Base-by-base conservation (phyloP, 2,797 vertebrate species). In the Pangasius djambal region DNA sequence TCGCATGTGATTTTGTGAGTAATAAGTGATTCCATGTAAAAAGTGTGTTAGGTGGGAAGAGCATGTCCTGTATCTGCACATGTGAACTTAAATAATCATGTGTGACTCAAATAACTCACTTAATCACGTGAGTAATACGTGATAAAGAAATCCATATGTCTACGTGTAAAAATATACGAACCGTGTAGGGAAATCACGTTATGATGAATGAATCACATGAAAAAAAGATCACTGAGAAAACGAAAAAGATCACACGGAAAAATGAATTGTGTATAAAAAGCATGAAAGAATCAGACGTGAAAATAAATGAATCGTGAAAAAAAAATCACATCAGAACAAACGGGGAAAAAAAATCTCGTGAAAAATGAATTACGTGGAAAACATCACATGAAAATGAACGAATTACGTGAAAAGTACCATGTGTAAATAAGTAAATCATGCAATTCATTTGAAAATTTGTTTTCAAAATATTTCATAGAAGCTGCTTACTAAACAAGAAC, bases 401-500 rank as follows among this genome's bases (percentile, higher is more conserved):
- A 28, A 15, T 65, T 18, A 20, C 40, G n/a, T 83, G 15, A 48
- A 65, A 65, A 83, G 22, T 22, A 25, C 25, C 8, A 55, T 4
- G 52, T 57, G 31, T n/a, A 34, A 20, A 22, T 22, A 59, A 25
- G 6, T 12, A 6, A 59, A 61, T 25, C 20, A 25, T 40, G 55
- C 1, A 3, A n/a, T 28, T 61, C 10, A 13, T 25, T 59, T 37
- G 31, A 37, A 59, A 37, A 10, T 31, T 77, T 4, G 15, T 22
- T 13, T 40, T 75, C 72, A 40, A 74, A 74, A 10, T 16, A 20
- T 18, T 37, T 67, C 63, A 31, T 7, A 31, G 50, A 81, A 37
- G 31, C 52, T 22, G 57, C 20, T 40, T 40, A 7, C 84, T 89
- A 83, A 63, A 65, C 59, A 86, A 78, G 74, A 55, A 67, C 69